Conservation (phyloP, 2,888 invertebrate species). For the Eumerus sabulonum region DNA sequence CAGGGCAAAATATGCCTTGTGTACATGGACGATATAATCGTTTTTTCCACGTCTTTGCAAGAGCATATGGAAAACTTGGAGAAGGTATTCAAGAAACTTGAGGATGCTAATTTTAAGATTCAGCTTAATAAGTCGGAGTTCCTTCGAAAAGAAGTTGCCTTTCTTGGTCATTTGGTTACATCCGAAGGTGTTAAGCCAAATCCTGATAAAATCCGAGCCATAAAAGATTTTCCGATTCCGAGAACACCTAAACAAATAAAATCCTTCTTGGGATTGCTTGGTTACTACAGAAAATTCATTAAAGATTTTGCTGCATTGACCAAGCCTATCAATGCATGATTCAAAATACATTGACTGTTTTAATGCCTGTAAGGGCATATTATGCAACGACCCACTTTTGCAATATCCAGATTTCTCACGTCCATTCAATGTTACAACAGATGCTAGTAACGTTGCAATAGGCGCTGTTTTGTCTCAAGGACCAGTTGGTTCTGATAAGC, state of each 20-base stretch:
- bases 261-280: conserved; percentile 26
- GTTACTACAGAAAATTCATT: conserved; percentile 40
- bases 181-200: conserved; percentile 24
- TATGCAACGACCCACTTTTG: conserved; percentile 19
- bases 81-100: conserved; percentile 3
- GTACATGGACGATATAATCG: neutral
- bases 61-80: conserved; percentile 13
- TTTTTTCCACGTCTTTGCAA: conserved; percentile 11
- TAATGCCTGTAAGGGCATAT: conserved; percentile 21
- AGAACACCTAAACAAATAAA: conserved; percentile 28
- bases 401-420: conserved; percentile 24
- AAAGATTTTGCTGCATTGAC: conserved; percentile 31
- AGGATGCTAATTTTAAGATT: conserved; percentile 6
- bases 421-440: conserved; percentile 24
- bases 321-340: conserved; percentile 30
- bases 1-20: conserved; percentile 17
- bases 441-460: conserved; percentile 62
- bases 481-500: no score
- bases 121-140: conserved; percentile 15
- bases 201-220: conserved; percentile 23
- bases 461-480: conserved; percentile 70
- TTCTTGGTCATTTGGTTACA: conserved; percentile 9
- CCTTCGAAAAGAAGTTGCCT: conserved; percentile 16
- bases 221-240: conserved; percentile 34
- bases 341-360: conserved; percentile 12